Evolutionary conservation across 2,797 vertebrate genomes (phyloP), one percentile per base, ranked within the genome.

Genomic region (Naso thynnoides): DNA sequence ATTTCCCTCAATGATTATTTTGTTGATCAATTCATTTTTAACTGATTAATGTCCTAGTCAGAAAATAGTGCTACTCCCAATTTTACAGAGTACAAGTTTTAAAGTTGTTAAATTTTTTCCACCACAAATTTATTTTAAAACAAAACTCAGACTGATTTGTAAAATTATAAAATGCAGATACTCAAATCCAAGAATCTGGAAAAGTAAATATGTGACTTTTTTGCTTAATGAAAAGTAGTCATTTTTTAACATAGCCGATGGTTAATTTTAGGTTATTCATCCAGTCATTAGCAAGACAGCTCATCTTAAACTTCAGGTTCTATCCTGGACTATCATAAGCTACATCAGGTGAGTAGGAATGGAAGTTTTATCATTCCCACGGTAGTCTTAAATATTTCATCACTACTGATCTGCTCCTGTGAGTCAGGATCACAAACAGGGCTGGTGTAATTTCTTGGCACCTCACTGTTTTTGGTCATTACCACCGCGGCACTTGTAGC

Each of bases 371-470:
- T 77, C 33, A 41, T 50, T 63, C 19, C 6, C 0, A 11, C 61
- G 29, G 6, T 36, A 18, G 36, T 41, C 47, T 66, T 72, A 19
- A 72, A 80, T 77, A 70, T 85, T 73, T 82, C 53, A 78, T 76
- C 55, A 47, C 49, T 27, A 14, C 38, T 67, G 39, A 78, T 56
- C 61, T 50, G 8, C 53, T 38, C 24, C 48, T 63, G 24, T 56
- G 71, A 77, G 48, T 77, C 61, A 65, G 57, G 1, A 70, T 76
- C 62, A 45, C 63, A 76, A 60, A 70, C 0, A 1, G 36, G 48
- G 66, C 52, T 31, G 1, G 1, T 6, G n/a, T 57, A 4, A 48
- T 55, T 75, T 71, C 41, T 74, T 21, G 0, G 26, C 56, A 39
- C 60, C 42, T 76, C 27, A 7, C 61, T 6, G 48, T 47, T 67